Conservation (phyloP, 1,140 invertebrate genomes). For the Drosophila teissieri region DNA sequence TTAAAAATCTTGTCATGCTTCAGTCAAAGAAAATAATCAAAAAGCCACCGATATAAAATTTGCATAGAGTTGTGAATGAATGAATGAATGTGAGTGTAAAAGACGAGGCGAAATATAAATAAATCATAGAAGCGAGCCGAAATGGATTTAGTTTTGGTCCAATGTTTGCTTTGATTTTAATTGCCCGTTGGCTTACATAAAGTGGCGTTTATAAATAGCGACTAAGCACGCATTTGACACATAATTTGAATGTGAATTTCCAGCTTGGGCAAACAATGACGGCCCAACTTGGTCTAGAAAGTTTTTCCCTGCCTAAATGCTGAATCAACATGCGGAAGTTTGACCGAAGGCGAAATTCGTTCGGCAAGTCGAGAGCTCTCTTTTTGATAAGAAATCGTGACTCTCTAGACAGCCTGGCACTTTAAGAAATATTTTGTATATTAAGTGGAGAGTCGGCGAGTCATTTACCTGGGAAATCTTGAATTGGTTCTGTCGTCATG, state of each 20-base stretch:
- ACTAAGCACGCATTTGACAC: slow-evolving; percentile 61
- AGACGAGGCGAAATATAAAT: slow-evolving; percentile 40
- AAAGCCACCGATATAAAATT: slow-evolving; percentile 54
- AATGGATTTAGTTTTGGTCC: slow-evolving; percentile 28
- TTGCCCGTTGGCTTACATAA: slow-evolving; percentile 60
- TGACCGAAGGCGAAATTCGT: slow-evolving; percentile 32
- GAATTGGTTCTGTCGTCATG: slow-evolving; percentile 5
- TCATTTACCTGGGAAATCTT: slow-evolving; percentile 42
- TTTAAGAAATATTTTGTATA: slow-evolving; percentile 18
- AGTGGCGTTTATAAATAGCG: slow-evolving; percentile 39
- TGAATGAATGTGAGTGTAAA: slow-evolving; percentile 34
- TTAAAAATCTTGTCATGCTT: slow-evolving; percentile 81
- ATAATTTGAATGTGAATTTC: slow-evolving; percentile 56
- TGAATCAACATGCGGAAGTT: slow-evolving; percentile 53
- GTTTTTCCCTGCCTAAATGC: slow-evolving; percentile 38
- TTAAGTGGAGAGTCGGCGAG: slow-evolving; percentile 17
- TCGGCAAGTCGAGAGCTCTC: slow-evolving; percentile 35
- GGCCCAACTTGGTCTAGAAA: slow-evolving; percentile 49
- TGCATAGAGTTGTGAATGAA: slow-evolving; percentile 72
- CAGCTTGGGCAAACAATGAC: slow-evolving; percentile 36
- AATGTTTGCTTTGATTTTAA: slow-evolving; percentile 75
- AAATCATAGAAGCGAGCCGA: slow-evolving; percentile 41
- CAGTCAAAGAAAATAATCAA: slow-evolving; percentile 54
- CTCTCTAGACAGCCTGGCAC: slow-evolving; percentile 55
- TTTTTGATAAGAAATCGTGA: slow-evolving; percentile 61